A percentile compares a stretch with the other conserved stretches of the same genome.
phyloP scores from a whole-genome alignment of 2,113 vertebrate genomes.

The Cettia cetti region DNA sequence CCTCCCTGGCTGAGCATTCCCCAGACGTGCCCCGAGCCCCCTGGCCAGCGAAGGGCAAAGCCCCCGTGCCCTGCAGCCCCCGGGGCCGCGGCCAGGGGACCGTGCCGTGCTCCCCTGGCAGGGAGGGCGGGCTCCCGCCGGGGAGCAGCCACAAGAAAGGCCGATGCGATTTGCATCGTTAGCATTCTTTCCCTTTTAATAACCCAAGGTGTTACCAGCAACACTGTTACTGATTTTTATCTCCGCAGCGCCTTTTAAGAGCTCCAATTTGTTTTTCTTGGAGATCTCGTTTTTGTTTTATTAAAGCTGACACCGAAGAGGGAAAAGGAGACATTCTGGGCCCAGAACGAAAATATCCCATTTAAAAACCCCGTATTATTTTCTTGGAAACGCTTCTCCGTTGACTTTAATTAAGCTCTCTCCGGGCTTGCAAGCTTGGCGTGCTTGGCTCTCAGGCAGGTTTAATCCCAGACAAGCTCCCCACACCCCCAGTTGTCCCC shows the following conservation, averaged over 20 bases:
- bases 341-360: neutral
- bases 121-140: neutral
- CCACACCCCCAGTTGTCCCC: neutral
- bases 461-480: conserved; percentile 38
- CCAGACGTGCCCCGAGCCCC: rapidly evolving
- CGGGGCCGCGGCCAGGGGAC: neutral
- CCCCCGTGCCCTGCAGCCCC: neutral
- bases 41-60: rapidly evolving
- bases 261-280: conserved; percentile 59
- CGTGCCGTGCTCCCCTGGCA: neutral
- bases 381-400: conserved; percentile 33
- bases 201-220: conserved; percentile 66
- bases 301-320: conserved; percentile 30
- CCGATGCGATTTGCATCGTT: conserved; percentile 32
- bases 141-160: conserved; percentile 46
- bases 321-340: conserved; percentile 13
- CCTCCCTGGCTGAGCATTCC: rapidly evolving
- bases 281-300: conserved; percentile 43
- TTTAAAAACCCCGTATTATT: conserved; percentile 17
- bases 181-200: conserved; percentile 61
- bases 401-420: conserved; percentile 53
- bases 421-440: neutral
- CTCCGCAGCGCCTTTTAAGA: conserved; percentile 19
- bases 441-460: neutral
- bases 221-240: conserved; percentile 60